Evolutionary conservation across 2,797 vertebrate genomes (phyloP), one percentile per base, ranked within the genome.

Genomic region (Sternotherus odoratus): DNA sequence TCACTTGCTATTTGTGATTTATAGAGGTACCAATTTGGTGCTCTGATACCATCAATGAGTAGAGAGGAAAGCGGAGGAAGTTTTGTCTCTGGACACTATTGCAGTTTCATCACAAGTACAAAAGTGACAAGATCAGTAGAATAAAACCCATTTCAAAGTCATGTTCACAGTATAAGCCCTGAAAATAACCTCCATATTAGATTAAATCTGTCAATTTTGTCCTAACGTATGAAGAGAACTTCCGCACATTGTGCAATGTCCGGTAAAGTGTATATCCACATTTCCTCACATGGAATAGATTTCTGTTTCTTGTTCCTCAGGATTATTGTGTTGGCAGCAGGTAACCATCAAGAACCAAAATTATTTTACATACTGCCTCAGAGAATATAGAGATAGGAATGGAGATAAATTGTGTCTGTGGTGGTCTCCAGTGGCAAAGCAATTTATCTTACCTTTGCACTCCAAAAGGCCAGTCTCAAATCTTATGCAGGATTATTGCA

Each of bases 281-380:
- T 80, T 86, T 88, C 77, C 77, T 89, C 48, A 12, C 11, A 3
- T 21, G 33, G 56, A 19, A 53, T 66, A 17, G 79, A 81, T 30
- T 15, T 79, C 39, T 30, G 15, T 53, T 85, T 91, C 81, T 83
- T 19, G 78, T 87, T 75, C 49, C 80, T 94, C 78, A 83, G 51
- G 77, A 83, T 82, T 54, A 87, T 39, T 53, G 21, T 80, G 89
- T 78, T 86, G 96, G 85, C 87, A 91, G 77, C 48, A 83, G 0
- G 24, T 4, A 39, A 75, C 77, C 74, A 3, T 69, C 77, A 80
- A 57, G 77, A 89, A 56, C 75, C 56, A 15, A 91, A 15, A 91
- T 92, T 93, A 11, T 83, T 81, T 95, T 94, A 16, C 74, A 15
- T 82, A 63, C 78, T 87, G 77, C 78, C 89, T 90, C 72, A 17